phyloP scores from a whole-genome alignment of 2,797 vertebrate species.

The Prionace glauca region DNA sequence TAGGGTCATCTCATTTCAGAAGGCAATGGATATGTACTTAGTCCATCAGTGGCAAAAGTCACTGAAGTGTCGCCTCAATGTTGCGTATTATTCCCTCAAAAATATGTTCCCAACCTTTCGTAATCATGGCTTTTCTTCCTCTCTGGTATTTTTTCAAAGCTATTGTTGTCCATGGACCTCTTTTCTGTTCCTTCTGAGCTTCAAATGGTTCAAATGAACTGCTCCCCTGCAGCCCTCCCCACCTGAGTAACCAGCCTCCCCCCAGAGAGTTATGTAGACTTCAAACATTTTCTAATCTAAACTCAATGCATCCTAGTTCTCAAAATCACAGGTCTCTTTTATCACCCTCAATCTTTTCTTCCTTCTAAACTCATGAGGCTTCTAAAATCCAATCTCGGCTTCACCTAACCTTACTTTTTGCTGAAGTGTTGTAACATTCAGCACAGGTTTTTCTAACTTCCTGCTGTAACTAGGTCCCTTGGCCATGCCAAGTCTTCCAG shows the following conservation, averaged over 20 bases:
- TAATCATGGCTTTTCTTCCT: neutral
- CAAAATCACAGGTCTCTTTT: neutral
- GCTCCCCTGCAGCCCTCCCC: too few relatives aligned
- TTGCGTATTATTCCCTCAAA: neutral
- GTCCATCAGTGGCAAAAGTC: neutral
- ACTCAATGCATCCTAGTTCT: neutral
- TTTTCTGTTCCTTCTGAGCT: neutral
- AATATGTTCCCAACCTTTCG: neutral
- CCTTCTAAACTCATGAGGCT: neutral
- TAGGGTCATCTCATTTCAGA: too few relatives aligned
- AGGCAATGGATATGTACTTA: neutral
- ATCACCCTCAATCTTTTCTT: neutral
- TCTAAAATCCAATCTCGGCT: neutral
- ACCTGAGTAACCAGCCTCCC: too few relatives aligned
- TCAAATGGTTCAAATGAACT: neutral
- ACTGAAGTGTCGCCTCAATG: too few relatives aligned
- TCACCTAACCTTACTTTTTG: neutral
- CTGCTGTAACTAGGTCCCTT: neutral
- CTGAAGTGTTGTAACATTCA: neutral
- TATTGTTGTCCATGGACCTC: neutral
- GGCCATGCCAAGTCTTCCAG: too few relatives aligned
- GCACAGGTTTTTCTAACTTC: neutral
- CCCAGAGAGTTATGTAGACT: neutral
- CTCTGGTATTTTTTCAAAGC: neutral
- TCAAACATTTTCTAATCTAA: neutral